phyloP scores from a whole-genome alignment of 2,113 vertebrate genomes.

The Brachionichthys hirsutus region DNA sequence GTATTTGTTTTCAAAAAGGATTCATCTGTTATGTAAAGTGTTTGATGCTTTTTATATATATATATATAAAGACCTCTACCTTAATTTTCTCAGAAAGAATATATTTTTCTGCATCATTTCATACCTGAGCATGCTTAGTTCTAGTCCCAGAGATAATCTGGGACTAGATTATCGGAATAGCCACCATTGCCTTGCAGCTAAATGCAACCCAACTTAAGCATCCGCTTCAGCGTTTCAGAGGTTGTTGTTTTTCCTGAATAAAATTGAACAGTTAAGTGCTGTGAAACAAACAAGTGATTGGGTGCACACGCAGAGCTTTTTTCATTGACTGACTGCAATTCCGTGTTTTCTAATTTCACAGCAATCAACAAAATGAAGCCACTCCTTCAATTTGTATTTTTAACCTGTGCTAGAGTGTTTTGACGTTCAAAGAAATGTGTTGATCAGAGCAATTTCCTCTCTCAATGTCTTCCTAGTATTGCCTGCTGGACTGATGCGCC shows the following conservation, averaged over 20 bases:
- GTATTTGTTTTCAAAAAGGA: too few species aligned
- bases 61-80: too few species aligned
- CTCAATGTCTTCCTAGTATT: slow-evolving; percentile 31
- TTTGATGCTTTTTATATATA: too few species aligned
- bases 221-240: not conserved
- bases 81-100: too few species aligned
- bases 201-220: slow-evolving; percentile 12
- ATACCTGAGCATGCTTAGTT: not conserved
- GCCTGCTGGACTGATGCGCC: not conserved
- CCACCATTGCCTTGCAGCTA: not conserved
- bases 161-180: too few species aligned
- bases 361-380: not conserved
- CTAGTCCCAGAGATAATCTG: slow-evolving; percentile 4
- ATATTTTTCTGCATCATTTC: too few species aligned
- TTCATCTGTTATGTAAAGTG: too few species aligned
- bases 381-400: not conserved
- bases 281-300: slow-evolving; percentile 22
- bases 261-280: slow-evolving; percentile 11
- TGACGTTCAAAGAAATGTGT: slow-evolving; percentile 3
- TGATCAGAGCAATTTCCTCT: slow-evolving; percentile 31
- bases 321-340: slow-evolving; percentile 2
- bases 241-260: slow-evolving; percentile 1
- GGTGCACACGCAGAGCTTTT: slow-evolving; percentile 12
- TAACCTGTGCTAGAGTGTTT: not conserved
- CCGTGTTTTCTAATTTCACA: slow-evolving; percentile 17